Base-by-base conservation (phyloP, 92 coral and sea anemone species). In the Desmophyllum pertusum region DNA sequence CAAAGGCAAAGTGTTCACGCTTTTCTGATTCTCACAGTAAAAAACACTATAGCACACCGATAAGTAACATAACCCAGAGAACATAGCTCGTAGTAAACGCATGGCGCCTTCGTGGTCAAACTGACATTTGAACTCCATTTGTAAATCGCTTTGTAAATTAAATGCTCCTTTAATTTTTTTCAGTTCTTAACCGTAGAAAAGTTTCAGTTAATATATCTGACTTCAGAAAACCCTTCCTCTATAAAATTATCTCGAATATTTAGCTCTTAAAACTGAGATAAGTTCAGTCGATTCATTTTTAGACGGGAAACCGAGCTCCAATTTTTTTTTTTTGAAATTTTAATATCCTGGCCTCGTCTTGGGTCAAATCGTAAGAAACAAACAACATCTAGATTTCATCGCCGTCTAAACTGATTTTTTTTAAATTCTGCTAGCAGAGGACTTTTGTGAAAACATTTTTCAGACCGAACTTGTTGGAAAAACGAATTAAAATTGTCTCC, bases 401-500 rank as follows among this genome's bases (percentile, higher is more conserved):
- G 46, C 48, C 64, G 11, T 77, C 35, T 59, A 59, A 59, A 23
- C 65, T 59, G 17, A 31, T 61, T 6, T 77, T 35, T 13, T 41
- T n/a, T 25, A 0, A n/a, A n/a, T n/a, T 31, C 27, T 36, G 31
- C 46, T 25, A 62, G 29, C 51, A 50, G 13, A 80, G 14, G 36
- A 29, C n/a, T 48, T 67, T 50, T 53, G 39, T 27, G 8, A 52
- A 52, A 7, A 38, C 21, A 36, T 35, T 29, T 35, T 23, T 17
- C 31, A 36, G 45, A 19, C 36, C 73, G n/a, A n/a, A n/a, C n/a
- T n/a, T 43, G 42, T 43, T 38, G 19, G 35, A 65, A 79, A 63
- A 79, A 41, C 59, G 23, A 21, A 62, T 62, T 62, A 57, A 63
- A 62, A 62, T 43, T 62, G 67, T 30, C 46, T 38, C 74, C 72